Conservation (phyloP, 2,797 vertebrate genomes). For the Catostomus latipinnis region DNA sequence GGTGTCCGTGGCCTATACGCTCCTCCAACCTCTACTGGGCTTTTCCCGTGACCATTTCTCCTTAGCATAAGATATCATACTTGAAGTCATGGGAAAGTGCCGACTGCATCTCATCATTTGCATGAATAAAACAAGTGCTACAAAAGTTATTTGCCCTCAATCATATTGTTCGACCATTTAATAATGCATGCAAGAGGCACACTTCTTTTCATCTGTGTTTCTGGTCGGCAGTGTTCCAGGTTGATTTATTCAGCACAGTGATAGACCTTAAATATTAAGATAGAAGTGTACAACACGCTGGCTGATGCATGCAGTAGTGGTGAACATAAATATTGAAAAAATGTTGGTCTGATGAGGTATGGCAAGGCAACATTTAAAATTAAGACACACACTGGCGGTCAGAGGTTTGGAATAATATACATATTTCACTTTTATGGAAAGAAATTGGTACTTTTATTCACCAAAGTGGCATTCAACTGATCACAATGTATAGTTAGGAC, state of each 20-base stretch:
- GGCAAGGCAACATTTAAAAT: too few species aligned
- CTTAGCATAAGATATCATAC: conserved; percentile 21
- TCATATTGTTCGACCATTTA: conserved; percentile 37
- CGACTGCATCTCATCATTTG: conserved; percentile 19
- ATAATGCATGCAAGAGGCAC: conserved; percentile 1
- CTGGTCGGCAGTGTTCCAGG: neutral
- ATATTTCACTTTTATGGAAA: too few species aligned
- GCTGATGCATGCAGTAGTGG: neutral
- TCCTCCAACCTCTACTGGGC: conserved; percentile 23
- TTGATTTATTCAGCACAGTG: conserved; percentile 8
- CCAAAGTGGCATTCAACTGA: too few species aligned
- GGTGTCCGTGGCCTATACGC: neutral
- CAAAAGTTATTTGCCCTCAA: conserved; percentile 35
- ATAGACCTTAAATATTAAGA: conserved; percentile 21
- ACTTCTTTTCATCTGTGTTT: conserved; percentile 27
- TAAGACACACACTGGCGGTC: too few species aligned
- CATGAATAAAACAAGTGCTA: conserved; percentile 35
- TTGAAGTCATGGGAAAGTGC: neutral
- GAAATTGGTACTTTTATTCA: too few species aligned
- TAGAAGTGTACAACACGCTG: neutral
- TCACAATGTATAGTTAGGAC: too few species aligned
- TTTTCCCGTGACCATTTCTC: conserved; percentile 27
- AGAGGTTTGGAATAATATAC: too few species aligned
- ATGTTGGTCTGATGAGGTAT: neutral
- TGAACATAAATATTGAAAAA: neutral